These are phyloP conservation scores for Plebejus melissa DNA, from an alignment of 2,888 invertebrate genomes.

Conservation along the genomic window DNA sequence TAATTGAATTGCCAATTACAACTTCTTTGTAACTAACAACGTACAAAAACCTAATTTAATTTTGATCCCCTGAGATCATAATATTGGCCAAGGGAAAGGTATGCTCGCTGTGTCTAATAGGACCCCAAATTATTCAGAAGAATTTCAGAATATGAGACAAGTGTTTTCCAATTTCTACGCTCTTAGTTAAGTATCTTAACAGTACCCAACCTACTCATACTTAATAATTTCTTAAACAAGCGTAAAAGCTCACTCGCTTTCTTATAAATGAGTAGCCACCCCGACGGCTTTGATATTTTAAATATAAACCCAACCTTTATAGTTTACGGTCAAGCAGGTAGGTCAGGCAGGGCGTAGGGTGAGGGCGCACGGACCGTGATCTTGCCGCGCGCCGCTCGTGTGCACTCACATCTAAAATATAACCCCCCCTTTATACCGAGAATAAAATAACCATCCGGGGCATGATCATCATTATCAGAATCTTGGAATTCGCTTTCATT, in stretches of 20 bases:
- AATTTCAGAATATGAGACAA: background rate
- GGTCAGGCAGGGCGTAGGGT: slow-evolving; percentile 30
- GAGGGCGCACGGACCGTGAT: slow-evolving; percentile 55
- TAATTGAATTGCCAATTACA: background rate
- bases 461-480: background rate
- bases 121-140: background rate
- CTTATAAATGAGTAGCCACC: slow-evolving; percentile 34
- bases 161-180: background rate
- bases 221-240: background rate
- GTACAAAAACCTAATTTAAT: background rate
- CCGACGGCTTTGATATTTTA: slow-evolving; percentile 39
- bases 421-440: background rate
- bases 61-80: too few relatives aligned
- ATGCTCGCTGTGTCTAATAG: too few relatives aligned
- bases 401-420: slow-evolving; percentile 32
- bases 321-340: slow-evolving; percentile 56
- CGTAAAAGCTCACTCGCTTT: slow-evolving; percentile 26
- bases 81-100: too few relatives aligned
- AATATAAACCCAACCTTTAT: slow-evolving; percentile 45
- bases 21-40: background rate
- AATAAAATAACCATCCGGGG: background rate
- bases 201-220: background rate
- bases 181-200: background rate
- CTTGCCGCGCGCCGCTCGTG: slow-evolving; percentile 49
- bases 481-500: background rate